These are phyloP conservation scores for Mormoops blainvillei DNA, from an alignment of 2,113 vertebrate genomes.

Conservation along the genomic window DNA sequence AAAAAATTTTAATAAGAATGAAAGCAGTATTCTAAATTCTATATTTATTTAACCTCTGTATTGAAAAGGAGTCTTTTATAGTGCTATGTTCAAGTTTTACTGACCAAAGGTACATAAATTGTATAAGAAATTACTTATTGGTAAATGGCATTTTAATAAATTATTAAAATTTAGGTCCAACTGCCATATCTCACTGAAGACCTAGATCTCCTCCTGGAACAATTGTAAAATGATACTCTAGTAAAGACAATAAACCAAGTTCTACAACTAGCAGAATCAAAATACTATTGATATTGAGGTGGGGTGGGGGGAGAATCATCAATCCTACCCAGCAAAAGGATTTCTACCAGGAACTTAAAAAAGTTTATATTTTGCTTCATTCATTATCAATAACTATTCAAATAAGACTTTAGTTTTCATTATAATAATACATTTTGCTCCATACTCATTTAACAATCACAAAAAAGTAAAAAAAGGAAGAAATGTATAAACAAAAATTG, in stretches of 20 bases:
- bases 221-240: not conserved
- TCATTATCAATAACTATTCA: not conserved
- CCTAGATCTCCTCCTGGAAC: not conserved
- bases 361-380: not conserved
- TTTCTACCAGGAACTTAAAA: not conserved
- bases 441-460: not conserved
- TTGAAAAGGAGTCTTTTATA: not conserved
- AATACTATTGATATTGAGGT: not conserved
- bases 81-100: not conserved
- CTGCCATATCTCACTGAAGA: not conserved
- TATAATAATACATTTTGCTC: not conserved
- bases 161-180: not conserved
- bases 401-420: not conserved
- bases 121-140: not conserved
- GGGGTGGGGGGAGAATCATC: not conserved
- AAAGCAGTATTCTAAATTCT: constrained; percentile 5
- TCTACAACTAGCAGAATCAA: not conserved
- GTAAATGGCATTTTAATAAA: constrained; percentile 15
- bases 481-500: not conserved
- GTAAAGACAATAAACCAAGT: not conserved
- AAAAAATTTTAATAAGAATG: not conserved
- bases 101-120: not conserved
- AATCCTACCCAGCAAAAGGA: not conserved
- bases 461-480: not conserved
- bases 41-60: constrained; percentile 6